Conservation (phyloP, 2,797 vertebrate species). For the Ataeniobius toweri region DNA sequence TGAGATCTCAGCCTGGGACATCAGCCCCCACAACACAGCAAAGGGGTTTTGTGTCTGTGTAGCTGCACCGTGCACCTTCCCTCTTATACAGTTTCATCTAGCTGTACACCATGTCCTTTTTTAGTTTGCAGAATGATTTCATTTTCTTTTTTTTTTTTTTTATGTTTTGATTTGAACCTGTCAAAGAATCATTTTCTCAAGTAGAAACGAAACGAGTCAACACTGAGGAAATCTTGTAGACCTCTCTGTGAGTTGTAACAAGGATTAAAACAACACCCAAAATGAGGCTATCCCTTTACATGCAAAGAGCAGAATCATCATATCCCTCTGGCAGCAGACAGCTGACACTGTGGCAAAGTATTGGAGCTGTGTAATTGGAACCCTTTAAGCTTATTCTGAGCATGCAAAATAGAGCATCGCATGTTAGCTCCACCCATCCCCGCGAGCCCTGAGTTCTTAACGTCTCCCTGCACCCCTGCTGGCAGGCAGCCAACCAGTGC, state of each 20-base stretch:
- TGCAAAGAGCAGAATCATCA: conserved; percentile 81
- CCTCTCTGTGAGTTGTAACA: conserved; percentile 60
- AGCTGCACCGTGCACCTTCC: conserved; percentile 8
- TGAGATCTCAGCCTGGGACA: conserved; percentile 41
- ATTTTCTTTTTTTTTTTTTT: background rate
- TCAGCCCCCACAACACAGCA: conserved; percentile 26
- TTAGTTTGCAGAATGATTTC: background rate
- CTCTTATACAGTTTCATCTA: conserved; percentile 4
- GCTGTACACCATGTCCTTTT: background rate
- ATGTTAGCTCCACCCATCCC: conserved; percentile 58
- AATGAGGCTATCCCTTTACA: conserved; percentile 77
- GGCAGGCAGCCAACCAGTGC: conserved; percentile 47
- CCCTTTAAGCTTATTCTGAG: conserved; percentile 78
- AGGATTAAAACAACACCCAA: conserved; percentile 63
- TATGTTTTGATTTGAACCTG: conserved; percentile 1
- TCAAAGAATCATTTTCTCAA: conserved; percentile 45
- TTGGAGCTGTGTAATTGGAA: conserved; percentile 79
- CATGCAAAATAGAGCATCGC: conserved; percentile 76
- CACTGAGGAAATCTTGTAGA: conserved; percentile 23
- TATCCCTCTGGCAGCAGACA: conserved; percentile 73
- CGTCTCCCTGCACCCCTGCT: conserved; percentile 50
- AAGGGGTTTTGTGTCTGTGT: conserved; percentile 35
- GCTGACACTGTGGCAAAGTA: conserved; percentile 80
- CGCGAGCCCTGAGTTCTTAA: conserved; percentile 56
- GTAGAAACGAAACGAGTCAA: conserved; percentile 23